phyloP scores from a whole-genome alignment of 1,140 invertebrate species.

The Drosophila lowei region DNA sequence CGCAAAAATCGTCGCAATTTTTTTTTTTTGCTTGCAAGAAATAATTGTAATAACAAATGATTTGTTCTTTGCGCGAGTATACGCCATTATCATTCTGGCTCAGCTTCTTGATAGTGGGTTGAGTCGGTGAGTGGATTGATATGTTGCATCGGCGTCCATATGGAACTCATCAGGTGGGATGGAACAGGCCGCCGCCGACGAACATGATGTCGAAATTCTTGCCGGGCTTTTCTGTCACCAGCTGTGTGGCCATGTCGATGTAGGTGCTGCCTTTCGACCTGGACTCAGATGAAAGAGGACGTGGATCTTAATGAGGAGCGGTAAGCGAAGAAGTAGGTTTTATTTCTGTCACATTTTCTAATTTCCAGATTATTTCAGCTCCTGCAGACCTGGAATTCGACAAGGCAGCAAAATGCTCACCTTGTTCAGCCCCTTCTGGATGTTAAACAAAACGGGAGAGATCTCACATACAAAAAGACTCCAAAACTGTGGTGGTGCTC shows the following conservation, averaged over 20 bases:
- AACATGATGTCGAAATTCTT: constrained; percentile 86
- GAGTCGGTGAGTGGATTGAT: no score
- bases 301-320: constrained; percentile 93
- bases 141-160: no score
- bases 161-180: no score
- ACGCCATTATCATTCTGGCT: no score
- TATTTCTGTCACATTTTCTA: neutral
- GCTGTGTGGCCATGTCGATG: constrained; percentile 86
- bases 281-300: constrained; percentile 89
- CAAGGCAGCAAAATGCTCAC: constrained; percentile 88
- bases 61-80: no score
- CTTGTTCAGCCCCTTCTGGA: constrained; percentile 98
- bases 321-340: constrained; percentile 73
- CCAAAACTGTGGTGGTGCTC: constrained; percentile 90
- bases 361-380: neutral
- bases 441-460: constrained; percentile 97
- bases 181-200: constrained; percentile 85
- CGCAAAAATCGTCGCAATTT: no score
- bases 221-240: constrained; percentile 86
- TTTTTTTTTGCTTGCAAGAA: no score
- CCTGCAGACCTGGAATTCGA: constrained; percentile 74
- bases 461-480: constrained; percentile 90
- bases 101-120: no score
- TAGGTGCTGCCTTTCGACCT: constrained; percentile 85
- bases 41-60: no score